phyloP scores from a whole-genome alignment of 2,113 vertebrate genomes.

The Pterocles burchelli region DNA sequence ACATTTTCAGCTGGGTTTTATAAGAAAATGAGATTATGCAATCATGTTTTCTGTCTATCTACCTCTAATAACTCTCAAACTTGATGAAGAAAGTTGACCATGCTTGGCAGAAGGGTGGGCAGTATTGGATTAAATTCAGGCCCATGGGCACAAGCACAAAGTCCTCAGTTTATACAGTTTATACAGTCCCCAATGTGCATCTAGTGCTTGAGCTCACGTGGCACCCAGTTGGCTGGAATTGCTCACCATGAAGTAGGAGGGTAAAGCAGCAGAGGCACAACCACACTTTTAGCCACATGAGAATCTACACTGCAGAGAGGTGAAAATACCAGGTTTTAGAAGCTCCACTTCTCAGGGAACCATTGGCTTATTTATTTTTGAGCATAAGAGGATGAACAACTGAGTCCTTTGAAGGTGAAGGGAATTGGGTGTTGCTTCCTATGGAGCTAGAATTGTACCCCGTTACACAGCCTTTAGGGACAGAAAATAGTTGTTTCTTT shows the following conservation, averaged over 20 bases:
- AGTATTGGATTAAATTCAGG: neutral
- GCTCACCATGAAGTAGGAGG: neutral
- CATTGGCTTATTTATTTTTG: neutral
- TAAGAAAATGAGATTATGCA: neutral
- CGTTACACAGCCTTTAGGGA: neutral
- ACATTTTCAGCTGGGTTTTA: neutral
- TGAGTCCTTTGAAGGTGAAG: neutral
- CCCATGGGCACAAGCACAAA: neutral
- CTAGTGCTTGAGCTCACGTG: neutral
- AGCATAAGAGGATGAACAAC: neutral
- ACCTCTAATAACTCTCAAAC: neutral
- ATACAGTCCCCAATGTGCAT: neutral
- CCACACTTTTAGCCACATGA: neutral
- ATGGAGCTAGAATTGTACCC: neutral
- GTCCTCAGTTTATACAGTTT: neutral
- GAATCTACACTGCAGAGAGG: neutral
- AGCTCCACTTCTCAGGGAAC: neutral
- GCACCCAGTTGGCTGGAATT: neutral
- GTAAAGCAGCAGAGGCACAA: neutral
- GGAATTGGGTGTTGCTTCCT: neutral
- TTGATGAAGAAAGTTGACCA: neutral
- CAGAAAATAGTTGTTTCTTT: conserved; percentile 10
- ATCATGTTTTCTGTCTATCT: neutral
- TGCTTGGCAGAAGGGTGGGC: neutral
- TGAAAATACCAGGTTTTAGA: conserved; percentile 11